Conservation (phyloP, 2,888 invertebrate genomes). For the Morpho achilles region DNA sequence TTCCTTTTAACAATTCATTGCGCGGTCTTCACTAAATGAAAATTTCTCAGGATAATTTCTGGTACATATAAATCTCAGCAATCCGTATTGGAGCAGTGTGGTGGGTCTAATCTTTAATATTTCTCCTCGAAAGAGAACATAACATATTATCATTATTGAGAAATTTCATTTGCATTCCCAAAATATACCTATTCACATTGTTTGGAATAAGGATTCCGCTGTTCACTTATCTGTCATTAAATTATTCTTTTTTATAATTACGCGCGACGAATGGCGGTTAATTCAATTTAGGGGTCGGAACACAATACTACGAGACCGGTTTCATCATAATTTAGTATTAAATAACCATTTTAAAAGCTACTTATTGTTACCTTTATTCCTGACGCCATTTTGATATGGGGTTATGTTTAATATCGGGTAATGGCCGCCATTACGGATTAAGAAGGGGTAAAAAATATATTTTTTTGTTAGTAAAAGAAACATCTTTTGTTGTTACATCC, state of each 20-base stretch:
- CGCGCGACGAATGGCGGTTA: too few species aligned
- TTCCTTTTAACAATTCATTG: too few species aligned
- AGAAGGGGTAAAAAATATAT: constrained; percentile 27
- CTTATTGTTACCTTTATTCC: constrained; percentile 33
- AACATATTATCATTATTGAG: too few species aligned
- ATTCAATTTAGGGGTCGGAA: neutral
- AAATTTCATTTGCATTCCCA: too few species aligned
- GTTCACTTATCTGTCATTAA: neutral
- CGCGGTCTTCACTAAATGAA: too few species aligned
- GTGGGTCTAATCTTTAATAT: too few species aligned
- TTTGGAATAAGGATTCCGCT: neutral
- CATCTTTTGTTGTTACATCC: constrained; percentile 15
- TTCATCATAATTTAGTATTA: constrained; percentile 12
- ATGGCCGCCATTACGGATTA: constrained; percentile 32
- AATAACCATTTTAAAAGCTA: constrained; percentile 14
- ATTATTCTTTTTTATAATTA: neutral
- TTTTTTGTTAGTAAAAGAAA: constrained; percentile 8
- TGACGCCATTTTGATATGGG: constrained; percentile 33
- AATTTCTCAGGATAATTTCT: too few species aligned
- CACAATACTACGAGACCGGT: neutral
- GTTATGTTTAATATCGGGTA: constrained; percentile 36
- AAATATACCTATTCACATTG: too few species aligned
- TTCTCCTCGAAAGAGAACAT: too few species aligned
- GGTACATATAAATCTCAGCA: too few species aligned
- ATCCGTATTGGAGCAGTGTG: too few species aligned